Percentiles rank a stretch among this genome's conserved stretches.
phyloP scores from a whole-genome alignment of 1,140 invertebrate species.

The Aricia agestis region DNA sequence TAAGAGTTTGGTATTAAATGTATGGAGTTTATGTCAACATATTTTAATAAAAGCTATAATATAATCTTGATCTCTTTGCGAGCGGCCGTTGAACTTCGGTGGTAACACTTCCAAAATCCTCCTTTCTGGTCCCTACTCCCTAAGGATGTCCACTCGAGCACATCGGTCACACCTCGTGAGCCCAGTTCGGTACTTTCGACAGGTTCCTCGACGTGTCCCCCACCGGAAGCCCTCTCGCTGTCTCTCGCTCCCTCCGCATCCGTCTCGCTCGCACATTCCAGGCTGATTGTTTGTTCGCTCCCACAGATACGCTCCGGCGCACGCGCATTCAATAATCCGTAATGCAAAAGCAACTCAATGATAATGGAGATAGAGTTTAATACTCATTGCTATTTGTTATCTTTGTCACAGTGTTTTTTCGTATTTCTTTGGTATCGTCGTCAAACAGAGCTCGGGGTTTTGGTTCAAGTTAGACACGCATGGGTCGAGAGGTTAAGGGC shows the following conservation, averaged over 20 bases:
- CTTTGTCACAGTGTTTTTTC: constrained; percentile 1
- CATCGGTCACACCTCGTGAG: background rate
- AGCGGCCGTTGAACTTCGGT: too few relatives aligned
- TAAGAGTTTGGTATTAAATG: too few relatives aligned
- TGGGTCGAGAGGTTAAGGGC: background rate
- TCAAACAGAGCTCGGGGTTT: background rate
- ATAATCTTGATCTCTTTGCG: too few relatives aligned
- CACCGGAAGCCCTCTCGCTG: constrained; percentile 38
- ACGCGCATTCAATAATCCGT: constrained; percentile 8
- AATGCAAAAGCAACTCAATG: background rate
- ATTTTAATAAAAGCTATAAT: too few relatives aligned
- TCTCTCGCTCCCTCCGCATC: constrained; percentile 24
- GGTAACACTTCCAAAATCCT: too few relatives aligned
- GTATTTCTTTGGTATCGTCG: background rate
- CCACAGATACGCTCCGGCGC: constrained; percentile 43
- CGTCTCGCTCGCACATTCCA: constrained; percentile 46
- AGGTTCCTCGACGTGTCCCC: background rate
- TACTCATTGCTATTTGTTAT: background rate
- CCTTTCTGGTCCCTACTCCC: too few relatives aligned
- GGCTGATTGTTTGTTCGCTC: constrained; percentile 47
- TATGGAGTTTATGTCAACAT: too few relatives aligned
- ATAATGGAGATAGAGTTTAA: background rate
- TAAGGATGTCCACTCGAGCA: background rate
- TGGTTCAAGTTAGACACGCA: background rate
- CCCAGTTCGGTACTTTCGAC: background rate